Base-by-base conservation (phyloP, 2,888 invertebrate species). In the Altica lythri region DNA sequence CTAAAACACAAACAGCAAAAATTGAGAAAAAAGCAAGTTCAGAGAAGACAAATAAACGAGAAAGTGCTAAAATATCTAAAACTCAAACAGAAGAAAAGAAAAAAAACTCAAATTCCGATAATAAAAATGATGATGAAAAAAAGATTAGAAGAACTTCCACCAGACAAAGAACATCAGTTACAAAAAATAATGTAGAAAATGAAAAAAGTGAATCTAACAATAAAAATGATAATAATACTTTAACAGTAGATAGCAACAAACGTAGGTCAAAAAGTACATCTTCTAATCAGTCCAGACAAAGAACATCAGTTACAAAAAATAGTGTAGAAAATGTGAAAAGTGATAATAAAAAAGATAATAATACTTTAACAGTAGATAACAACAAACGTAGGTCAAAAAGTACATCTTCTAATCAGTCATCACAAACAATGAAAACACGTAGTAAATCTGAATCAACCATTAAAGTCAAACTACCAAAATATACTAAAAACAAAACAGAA, bases 391-490 rank as follows among this genome's bases (percentile, higher is more conserved):
- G 35, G 16, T 25, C 19, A 4, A 34, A 47, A 35, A 52, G 45
- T 45, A 16, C 9, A 9, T 27, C 40, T 37, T 5, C n/a, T 17
- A 14, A 35, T 12, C 25, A 46, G 17, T 14, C 12, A 25, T 5
- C 8, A 5, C 8, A 25, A 25, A 9, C 12, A 6, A 10, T 8
- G 4, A 45, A 18, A 44, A 44, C 32, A n/a, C n/a, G n/a, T n/a
- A 44, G 10, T 32, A 46, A 38, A 48, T n/a, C 38, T 12, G 29
- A 22, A 12, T 14, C 27, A 12, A 49, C 9, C 13, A 45, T 14
- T 30, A 14, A 30, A 49, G n/a, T 47, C 56, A 47, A 30, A 49
- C 8, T 45, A 50, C 42, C 40, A 46, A 17, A 43, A 18, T 19
- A 29, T 38, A 32, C 48, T 13, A 46, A 16, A 42, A 49, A 30